Percentiles rank a stretch among this genome's conserved stretches.
These are phyloP conservation scores for Hydrolagus colliei DNA, from an alignment of 2,797 vertebrate genomes.

Conservation along the genomic window DNA sequence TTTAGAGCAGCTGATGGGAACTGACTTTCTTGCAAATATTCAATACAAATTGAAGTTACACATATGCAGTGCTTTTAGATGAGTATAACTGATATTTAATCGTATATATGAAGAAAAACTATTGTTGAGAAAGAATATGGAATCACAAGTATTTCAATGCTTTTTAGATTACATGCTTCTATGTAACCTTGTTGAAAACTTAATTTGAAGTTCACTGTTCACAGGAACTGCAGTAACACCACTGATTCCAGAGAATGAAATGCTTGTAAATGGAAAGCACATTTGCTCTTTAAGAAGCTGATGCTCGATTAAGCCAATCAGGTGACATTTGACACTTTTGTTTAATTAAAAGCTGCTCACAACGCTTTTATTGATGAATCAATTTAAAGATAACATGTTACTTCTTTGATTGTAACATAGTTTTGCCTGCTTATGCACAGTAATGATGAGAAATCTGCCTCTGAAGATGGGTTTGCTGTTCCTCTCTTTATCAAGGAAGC, in stretches of 20 bases:
- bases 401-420: neutral
- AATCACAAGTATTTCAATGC: neutral
- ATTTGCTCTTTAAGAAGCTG: neutral
- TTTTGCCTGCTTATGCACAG: neutral
- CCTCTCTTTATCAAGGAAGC: no score
- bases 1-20: neutral
- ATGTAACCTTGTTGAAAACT: neutral
- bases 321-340: no score
- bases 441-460: no score
- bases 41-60: constrained; percentile 13
- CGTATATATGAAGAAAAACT: neutral
- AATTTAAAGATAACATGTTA: neutral
- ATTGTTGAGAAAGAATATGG: neutral
- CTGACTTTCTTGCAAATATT: neutral
- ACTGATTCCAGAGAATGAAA: neutral
- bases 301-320: neutral
- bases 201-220: constrained; percentile 3
- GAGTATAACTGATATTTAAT: neutral
- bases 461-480: no score
- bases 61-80: constrained; percentile 3
- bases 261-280: neutral
- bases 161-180: neutral
- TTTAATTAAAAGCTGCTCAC: neutral
- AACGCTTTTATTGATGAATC: neutral
- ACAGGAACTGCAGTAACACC: neutral